Base-by-base conservation (phyloP, 2,888 invertebrate genomes). In the Caenorhabditis doughertyi region DNA sequence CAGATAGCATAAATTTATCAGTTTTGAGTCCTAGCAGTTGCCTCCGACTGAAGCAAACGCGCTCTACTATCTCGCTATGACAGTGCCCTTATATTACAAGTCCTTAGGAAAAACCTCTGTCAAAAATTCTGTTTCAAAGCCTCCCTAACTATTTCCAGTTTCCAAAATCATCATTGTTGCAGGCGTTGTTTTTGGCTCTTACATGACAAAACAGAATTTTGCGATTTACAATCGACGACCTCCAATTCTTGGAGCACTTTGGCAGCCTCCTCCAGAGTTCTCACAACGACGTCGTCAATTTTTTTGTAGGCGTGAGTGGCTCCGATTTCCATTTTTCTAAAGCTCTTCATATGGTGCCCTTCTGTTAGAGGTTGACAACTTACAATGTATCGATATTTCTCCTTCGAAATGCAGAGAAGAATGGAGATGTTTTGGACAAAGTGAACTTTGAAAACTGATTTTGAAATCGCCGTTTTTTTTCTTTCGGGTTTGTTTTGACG, bases 291-390 rank as follows among this genome's bases (percentile, higher is more conserved):
- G 3, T n/a, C 58, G 56, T 79, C 79, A 39, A 71, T 79, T 71
- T 25, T 55, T 16, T 71, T 64, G 49, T 71, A 79, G 5, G 71
- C 71, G 16, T n/a, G 8, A 13, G 55, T 27, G n/a, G 71, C 79
- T 62, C 79, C 65, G 58, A 65, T 58, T 47, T 65, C 71, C 79
- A 79, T 79, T 71, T 62, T 44, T 62, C 62, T 62, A 47, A 18
- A 42, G 5, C 13, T 13, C 16, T 42, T 32, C 32, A 51, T 7
- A 8, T 51, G 16, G 51, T 9, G 13, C 44, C 3, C 18, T 53
- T 27, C 23, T 27, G 53, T 9, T 1, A 27, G 16, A 23, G 3
- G 16, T 13, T 51, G 39, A 23, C 2, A 49, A 49, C 71, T 72
- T 23, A 72, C 71, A 72, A 21, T 49, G 51, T 60, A 51, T 72